These are phyloP conservation scores for Mirounga angustirostris DNA, from an alignment of 2,113 vertebrate genomes.

Conservation along the genomic window DNA sequence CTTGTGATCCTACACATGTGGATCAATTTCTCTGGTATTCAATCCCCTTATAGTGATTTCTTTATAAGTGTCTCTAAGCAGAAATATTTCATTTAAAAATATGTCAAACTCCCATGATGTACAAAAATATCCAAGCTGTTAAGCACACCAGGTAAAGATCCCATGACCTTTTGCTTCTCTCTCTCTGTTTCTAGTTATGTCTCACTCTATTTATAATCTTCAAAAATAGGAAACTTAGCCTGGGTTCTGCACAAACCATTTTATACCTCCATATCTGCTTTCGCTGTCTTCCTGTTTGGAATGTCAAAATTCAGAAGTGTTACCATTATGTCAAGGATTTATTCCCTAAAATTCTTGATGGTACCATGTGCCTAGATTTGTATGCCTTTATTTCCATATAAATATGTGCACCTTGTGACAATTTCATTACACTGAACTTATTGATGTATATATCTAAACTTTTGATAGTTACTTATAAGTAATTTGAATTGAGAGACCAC, in stretches of 20 bases:
- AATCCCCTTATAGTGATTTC: neutral
- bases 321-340: neutral
- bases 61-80: neutral
- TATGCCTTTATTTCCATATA: neutral
- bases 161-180: neutral
- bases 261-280: neutral
- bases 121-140: neutral
- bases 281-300: neutral
- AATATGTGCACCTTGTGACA: neutral
- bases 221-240: neutral
- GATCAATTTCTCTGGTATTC: neutral
- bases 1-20: neutral
- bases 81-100: neutral
- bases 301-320: neutral
- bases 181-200: fast-evolving
- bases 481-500: neutral
- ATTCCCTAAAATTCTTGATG: neutral
- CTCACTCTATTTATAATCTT: neutral
- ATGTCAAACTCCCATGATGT: neutral
- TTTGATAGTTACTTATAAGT: neutral
- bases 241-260: neutral
- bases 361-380: neutral
- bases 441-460: neutral
- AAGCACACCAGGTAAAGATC: neutral
- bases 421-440: neutral